phyloP scores from a whole-genome alignment of 2,113 vertebrate genomes.

The Ptilonorhynchus violaceus region DNA sequence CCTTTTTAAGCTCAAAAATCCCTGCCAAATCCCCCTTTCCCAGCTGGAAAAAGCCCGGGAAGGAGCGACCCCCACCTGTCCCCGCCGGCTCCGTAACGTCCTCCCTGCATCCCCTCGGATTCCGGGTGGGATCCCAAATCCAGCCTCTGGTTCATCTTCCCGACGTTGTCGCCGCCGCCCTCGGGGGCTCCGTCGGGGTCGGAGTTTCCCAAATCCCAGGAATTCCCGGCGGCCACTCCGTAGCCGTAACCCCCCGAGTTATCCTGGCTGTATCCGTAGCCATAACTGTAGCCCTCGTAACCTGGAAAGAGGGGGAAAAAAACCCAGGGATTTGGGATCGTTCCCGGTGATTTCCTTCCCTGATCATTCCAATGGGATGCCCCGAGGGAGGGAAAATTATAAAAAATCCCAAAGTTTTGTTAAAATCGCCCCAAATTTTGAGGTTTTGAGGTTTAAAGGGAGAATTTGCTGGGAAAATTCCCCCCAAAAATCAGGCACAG shows the following conservation, averaged over 20 bases:
- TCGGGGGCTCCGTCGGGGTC: constrained; percentile 57
- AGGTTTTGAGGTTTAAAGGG: neutral
- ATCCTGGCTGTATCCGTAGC: constrained; percentile 75
- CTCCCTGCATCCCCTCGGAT: constrained; percentile 61
- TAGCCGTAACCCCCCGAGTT: constrained; percentile 68
- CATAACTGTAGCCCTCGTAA: constrained; percentile 72
- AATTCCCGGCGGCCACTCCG: constrained; percentile 65
- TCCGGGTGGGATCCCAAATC: constrained; percentile 81
- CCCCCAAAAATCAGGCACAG: neutral
- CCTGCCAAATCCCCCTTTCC: no score
- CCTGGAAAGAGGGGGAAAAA: constrained; percentile 14
- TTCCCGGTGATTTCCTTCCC: no score
- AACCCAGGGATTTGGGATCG: neutral
- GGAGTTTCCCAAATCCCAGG: constrained; percentile 70
- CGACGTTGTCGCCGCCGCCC: constrained; percentile 37
- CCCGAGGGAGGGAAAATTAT: no score
- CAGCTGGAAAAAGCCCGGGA: neutral
- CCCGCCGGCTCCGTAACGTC: constrained; percentile 60
- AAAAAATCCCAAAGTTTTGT: neutral
- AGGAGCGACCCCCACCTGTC: constrained; percentile 59
- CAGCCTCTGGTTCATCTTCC: constrained; percentile 88
- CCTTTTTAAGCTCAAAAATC: no score
- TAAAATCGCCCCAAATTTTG: neutral
- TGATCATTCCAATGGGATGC: no score
- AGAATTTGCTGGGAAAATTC: accelerated